These are phyloP conservation scores for Ptilodon capucinus DNA, from an alignment of 2,888 invertebrate species.

Conservation along the genomic window DNA sequence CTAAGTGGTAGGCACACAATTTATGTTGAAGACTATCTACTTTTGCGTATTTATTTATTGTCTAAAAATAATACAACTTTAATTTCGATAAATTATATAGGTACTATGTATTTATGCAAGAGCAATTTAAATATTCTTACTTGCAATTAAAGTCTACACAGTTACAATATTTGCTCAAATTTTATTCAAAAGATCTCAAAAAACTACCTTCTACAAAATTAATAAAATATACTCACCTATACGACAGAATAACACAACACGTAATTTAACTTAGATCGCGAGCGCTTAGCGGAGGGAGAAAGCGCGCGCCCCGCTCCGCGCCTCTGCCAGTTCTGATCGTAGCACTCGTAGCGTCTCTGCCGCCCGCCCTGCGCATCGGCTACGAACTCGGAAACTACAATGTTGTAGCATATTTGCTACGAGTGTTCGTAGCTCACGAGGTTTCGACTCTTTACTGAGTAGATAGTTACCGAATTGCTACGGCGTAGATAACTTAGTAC, in stretches of 20 bases:
- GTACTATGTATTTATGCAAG: too few relatives aligned
- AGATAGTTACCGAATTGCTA: too few relatives aligned
- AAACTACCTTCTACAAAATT: not conserved
- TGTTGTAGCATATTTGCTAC: not conserved
- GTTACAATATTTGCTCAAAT: too few relatives aligned
- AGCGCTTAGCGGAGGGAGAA: constrained; percentile 24
- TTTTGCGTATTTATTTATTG: too few relatives aligned
- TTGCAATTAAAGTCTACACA: too few relatives aligned
- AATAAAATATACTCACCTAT: constrained; percentile 7
- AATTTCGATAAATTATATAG: too few relatives aligned
- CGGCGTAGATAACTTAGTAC: too few relatives aligned
- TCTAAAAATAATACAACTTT: too few relatives aligned
- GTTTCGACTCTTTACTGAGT: not conserved
- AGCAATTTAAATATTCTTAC: too few relatives aligned
- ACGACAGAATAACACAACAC: constrained; percentile 24
- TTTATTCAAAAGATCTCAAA: not conserved
- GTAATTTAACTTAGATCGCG: constrained; percentile 57
- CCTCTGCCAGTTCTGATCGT: constrained; percentile 51
- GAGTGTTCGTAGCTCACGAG: not conserved
- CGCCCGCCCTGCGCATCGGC: constrained; percentile 37
- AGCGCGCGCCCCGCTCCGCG: constrained; percentile 42
- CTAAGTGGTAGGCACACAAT: too few relatives aligned
- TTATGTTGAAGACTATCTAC: too few relatives aligned
- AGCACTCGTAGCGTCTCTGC: constrained; percentile 20
- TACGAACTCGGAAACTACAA: too few relatives aligned